A percentile compares a stretch with the other conserved stretches of the same genome.
These are phyloP conservation scores for Cremastinae sp. DNA, from an alignment of 2,888 invertebrate genomes.

Conservation along the genomic window DNA sequence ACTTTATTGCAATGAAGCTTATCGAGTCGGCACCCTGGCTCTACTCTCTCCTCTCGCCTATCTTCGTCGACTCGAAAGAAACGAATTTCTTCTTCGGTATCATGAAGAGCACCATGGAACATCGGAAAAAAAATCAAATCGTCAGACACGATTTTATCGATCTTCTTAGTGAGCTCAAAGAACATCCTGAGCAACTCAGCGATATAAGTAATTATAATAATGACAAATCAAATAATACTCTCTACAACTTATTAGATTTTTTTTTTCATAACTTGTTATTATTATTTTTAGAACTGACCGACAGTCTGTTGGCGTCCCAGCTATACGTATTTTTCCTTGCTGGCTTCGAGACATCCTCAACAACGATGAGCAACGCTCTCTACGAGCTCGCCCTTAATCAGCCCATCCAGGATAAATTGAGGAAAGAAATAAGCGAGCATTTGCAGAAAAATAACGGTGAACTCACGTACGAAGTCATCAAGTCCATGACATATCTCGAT, in stretches of 20 bases:
- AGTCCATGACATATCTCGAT: constrained; percentile 78
- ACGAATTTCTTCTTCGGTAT: constrained; percentile 81
- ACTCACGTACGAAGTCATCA: constrained; percentile 76
- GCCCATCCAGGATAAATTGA: constrained; percentile 77
- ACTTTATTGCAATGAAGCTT: constrained; percentile 61
- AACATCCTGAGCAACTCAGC: constrained; percentile 68
- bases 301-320: constrained; percentile 64
- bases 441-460: constrained; percentile 69
- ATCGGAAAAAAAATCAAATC: constrained; percentile 81
- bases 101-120: constrained; percentile 81
- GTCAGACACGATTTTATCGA: constrained; percentile 83
- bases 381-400: constrained; percentile 79
- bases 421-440: constrained; percentile 75
- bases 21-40: constrained; percentile 62
- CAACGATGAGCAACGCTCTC: constrained; percentile 78
- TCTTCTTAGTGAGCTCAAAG: constrained; percentile 81
- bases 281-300: no score
- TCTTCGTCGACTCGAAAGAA: constrained; percentile 61
- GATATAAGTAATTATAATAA: constrained; percentile 7
- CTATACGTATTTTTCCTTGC: constrained; percentile 71
- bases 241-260: no score
- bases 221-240: no score
- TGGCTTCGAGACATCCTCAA: constrained; percentile 76
- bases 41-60: constrained; percentile 53
- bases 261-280: no score